Base-by-base conservation (phyloP, 2,888 invertebrate species). In the Odontothrips loti region DNA sequence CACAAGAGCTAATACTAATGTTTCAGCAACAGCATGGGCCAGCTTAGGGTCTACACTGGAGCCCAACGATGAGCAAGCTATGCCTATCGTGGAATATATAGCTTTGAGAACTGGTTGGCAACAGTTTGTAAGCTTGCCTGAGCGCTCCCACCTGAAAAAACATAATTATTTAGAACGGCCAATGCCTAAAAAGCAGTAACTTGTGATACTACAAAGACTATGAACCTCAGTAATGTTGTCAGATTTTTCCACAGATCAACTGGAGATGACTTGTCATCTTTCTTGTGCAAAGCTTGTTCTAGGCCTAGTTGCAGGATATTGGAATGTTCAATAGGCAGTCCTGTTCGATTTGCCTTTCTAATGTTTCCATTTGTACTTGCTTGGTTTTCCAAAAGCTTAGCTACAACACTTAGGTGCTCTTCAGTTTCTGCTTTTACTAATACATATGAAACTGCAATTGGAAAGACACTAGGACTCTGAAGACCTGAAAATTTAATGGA, bases 1-100 rank as follows among this genome's bases (percentile, higher is more conserved):
- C 83, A 92, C 88, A 84, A 92, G 91, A 68, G 94, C 89, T 79
- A 91, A 88, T 84, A 93, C 92, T 29, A 95, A 85, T 79, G 94
- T 87, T 86, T 91, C 90, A 0, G 90, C 89, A 78, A 92, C 89
- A 10, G 90, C 88, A 85, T 91, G 91, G 23, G 89, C 87, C 3
- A 88, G 84, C 68, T 86, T 84, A 12, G 86, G 85, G 79, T 88
- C 86, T 12, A 75, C 68, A 75, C 68, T 75, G 12, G 17, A 79
- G 27, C 43, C 79, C 23, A 27, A 23, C 29, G 47, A 79, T 58
- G 20, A 82, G 80, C 10, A 80, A 79, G 27, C 80, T 15, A 27
- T 75, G 9, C 68, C 68, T 75, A 75, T 75, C 27, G 68, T 27
- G n/a, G 23, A n/a, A 75, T 75, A 75, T 27, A 75, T 27, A 27